Evolutionary conservation across 2,888 invertebrate genomes (phyloP), one percentile per base, ranked within the genome.

Genomic region (Parnassius apollo): DNA sequence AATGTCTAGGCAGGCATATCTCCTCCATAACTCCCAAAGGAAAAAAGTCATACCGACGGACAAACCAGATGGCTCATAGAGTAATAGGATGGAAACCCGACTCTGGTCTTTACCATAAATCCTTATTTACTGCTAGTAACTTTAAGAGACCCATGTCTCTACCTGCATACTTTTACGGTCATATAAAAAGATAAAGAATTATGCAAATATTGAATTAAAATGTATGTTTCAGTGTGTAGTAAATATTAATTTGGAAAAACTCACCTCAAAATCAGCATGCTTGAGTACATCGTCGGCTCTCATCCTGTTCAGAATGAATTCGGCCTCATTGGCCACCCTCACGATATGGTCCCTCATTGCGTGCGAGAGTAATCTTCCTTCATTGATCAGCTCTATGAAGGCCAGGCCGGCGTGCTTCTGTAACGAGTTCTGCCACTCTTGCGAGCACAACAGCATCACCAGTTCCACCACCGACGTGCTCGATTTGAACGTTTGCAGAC

Each of bases 311-410:
- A 99, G 88, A 72, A 99, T 99, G 83, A 99, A 99, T 87, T 99
- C 99, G 0, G 99, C 99, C 86, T 99, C 99, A 82, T 99, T 99
- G 42, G 99, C 99, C 12, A 99, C 99, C 61, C 99, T 92, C 25
- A 99, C 99, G 76, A 99, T 99, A 86, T 99, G 99, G 87, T 99
- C 99, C 77, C 99, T 95, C 96, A 99, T 99, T 35, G 99, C 99
- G 84, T 99, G 99, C 2, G 99, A 99, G 70, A 99, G 93, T 69
- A 99, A 92, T 59, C 99, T 94, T 61, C 99, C 99, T 91, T 99
- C 99, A 80, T 99, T 99, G 76, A 99, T 99, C 54, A 99, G 94
- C 86, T 99, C 99, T 73, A 99, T 99, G 89, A 99, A 99, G 3
- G 99, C 99, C 42, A 99, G 93, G 0, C 99, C 99, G 0, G 99